Percentiles rank a stretch among this genome's conserved stretches.
Evolutionary conservation across 2,888 invertebrate genomes (phyloP).

Genomic region (Ectemnius cavifrons): DNA sequence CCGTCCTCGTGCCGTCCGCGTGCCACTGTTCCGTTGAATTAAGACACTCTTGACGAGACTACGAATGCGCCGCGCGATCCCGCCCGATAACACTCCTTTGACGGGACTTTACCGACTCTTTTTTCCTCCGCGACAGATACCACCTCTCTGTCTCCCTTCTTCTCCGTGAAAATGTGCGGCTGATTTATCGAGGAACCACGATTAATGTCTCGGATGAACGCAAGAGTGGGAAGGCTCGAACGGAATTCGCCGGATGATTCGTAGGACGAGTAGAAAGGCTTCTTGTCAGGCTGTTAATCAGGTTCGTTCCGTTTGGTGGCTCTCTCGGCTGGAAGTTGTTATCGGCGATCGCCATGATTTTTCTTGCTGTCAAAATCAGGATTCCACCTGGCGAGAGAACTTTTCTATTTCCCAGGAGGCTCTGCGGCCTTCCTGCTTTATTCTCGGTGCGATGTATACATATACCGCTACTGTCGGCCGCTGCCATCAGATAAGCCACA

Average conservation of each 20-base stretch:
- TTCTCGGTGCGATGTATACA: not conserved
- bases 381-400: not conserved
- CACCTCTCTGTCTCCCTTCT: not conserved
- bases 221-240: not conserved
- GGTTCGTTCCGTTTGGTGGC: too few species aligned
- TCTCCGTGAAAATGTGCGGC: not conserved
- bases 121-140: not conserved
- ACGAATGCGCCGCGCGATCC: slow-evolving; percentile 7
- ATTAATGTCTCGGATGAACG: not conserved
- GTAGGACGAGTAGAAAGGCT: too few species aligned
- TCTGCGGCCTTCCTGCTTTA: not conserved
- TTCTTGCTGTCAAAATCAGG: not conserved
- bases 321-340: not conserved
- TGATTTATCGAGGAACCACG: slow-evolving; percentile 28
- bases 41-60: slow-evolving; percentile 65
- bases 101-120: slow-evolving; percentile 21
- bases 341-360: not conserved
- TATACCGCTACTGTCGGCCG: not conserved
- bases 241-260: too few species aligned
- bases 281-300: too few species aligned
- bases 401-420: slow-evolving; percentile 3
- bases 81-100: slow-evolving; percentile 21
- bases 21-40: slow-evolving; percentile 58
- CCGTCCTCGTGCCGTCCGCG: slow-evolving; percentile 19
- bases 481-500: slow-evolving; percentile 47